These are phyloP conservation scores for Oryzias sinensis DNA, from an alignment of 2,797 vertebrate genomes.

Conservation along the genomic window DNA sequence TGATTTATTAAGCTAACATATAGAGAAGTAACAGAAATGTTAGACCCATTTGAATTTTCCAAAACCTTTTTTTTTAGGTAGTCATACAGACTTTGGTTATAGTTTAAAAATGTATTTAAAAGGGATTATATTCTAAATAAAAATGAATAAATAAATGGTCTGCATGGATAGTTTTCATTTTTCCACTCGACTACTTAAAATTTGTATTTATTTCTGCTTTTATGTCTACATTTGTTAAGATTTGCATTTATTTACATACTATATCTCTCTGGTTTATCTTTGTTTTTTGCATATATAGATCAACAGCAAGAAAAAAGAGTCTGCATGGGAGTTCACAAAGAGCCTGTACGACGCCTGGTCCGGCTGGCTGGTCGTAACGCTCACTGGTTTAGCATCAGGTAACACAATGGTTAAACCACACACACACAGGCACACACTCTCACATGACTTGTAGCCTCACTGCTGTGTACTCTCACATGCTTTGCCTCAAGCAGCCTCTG, in stretches of 20 bases:
- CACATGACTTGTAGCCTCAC: constrained; percentile 8
- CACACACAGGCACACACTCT: neutral
- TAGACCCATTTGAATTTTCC: neutral
- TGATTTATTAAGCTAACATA: neutral
- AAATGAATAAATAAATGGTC: too few relatives aligned
- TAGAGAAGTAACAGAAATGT: neutral
- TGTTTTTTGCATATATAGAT: constrained; percentile 75
- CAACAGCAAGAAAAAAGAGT: constrained; percentile 98
- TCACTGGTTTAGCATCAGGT: constrained; percentile 97
- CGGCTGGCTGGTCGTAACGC: constrained; percentile 96
- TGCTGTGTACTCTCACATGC: constrained; percentile 46
- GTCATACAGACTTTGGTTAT: neutral
- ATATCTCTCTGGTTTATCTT: too few relatives aligned
- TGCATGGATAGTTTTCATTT: too few relatives aligned
- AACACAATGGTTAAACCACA: constrained; percentile 30
- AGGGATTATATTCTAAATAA: too few relatives aligned
- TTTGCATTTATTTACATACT: too few relatives aligned
- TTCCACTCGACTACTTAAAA: too few relatives aligned
- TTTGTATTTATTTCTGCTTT: too few relatives aligned
- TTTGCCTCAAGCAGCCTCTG: constrained; percentile 32
- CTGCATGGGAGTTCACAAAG: constrained; percentile 96
- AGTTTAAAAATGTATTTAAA: neutral
- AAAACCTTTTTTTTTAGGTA: neutral
- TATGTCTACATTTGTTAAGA: too few relatives aligned
- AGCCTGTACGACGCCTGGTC: constrained; percentile 98